Evolutionary conservation across 2,113 vertebrate species (phyloP), one percentile per base, ranked within the genome.

Genomic region (Rafetus swinhoei): DNA sequence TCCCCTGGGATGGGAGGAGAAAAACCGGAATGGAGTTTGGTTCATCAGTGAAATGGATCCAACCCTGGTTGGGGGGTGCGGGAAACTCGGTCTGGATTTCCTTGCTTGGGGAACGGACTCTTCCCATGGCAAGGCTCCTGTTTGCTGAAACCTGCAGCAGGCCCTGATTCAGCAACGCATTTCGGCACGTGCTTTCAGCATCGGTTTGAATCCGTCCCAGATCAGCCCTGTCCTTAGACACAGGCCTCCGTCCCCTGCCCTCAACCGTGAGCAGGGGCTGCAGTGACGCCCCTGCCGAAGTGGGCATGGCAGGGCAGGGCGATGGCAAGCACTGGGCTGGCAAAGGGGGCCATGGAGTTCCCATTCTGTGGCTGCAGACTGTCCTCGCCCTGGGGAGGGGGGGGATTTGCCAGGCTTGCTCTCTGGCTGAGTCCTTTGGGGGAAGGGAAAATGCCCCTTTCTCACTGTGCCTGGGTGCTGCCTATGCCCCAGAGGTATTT

Each of bases 281-380:
- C 56, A 9, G 24, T 11, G 24, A 25, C 11, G 59, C 59, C 25
- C 25, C 11, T 7, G 29, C 29, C 3, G 57, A 59, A 24, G 24
- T 11, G 62, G 62, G 62, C 7, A 3, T 8, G 16, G 65, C 9
- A 2, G n/a, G 32, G 2, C 9, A 4, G n/a, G 9, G n/a, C 3
- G 8, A 69, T 9, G 32, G 62, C 32, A n/a, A 32, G 29, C 29
- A 32, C 15, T 7, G 32, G 21, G 39, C 35, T 76, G 11, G 18
- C 21, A 6, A 76, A 76, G n/a, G 72, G 22, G 35, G 19, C 72
- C 9, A 6, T 5, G 19, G 4, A 3, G 21, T 39, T 45, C 35
- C 39, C 19, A 6, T 50, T 76, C 6, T 3, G 24, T 3, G 39
- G 35, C 22, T 11, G 11, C 74, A 24, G 24, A 6, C 39, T 76